Evolutionary conservation across 1,140 invertebrate species (phyloP).

Genomic region (Tetranychus urticae): DNA sequence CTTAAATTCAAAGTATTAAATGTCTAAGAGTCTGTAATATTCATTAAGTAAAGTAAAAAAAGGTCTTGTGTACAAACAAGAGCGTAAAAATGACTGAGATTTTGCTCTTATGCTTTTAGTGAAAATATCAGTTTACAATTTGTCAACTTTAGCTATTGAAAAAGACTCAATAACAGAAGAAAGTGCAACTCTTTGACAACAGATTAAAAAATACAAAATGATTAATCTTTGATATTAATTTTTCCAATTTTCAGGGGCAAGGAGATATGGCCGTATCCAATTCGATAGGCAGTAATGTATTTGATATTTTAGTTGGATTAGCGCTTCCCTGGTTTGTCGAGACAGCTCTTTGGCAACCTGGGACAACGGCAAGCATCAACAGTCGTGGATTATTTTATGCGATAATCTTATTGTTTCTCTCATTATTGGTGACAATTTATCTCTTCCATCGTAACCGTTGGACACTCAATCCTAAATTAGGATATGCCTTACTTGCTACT

Average conservation of each 20-base stretch:
- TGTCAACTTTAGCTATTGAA: no score
- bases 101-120: no score
- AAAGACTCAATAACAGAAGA: no score
- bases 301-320: slow-evolving; percentile 30
- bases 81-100: no score
- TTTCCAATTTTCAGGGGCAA: slow-evolving; percentile 17
- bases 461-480: slow-evolving; percentile 5
- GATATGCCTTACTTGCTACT: slow-evolving; percentile 17
- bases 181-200: no score
- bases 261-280: slow-evolving; percentile 34
- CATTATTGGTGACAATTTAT: slow-evolving; percentile 18
- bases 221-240: no score
- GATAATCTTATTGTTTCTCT: slow-evolving; percentile 22
- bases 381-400: slow-evolving; percentile 23
- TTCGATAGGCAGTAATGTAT: slow-evolving; percentile 31
- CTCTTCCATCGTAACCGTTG: slow-evolving; percentile 6
- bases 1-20: no score
- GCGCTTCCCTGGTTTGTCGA: slow-evolving; percentile 27
- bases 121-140: no score
- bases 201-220: no score
- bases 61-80: no score
- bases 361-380: slow-evolving; percentile 20
- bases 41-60: no score
- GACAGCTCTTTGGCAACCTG: slow-evolving; percentile 18
- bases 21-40: no score